A percentile compares a stretch with the other conserved stretches of the same genome.
phyloP scores from a whole-genome alignment of 1,140 invertebrate species.

The Drosophila trapezifrons region DNA sequence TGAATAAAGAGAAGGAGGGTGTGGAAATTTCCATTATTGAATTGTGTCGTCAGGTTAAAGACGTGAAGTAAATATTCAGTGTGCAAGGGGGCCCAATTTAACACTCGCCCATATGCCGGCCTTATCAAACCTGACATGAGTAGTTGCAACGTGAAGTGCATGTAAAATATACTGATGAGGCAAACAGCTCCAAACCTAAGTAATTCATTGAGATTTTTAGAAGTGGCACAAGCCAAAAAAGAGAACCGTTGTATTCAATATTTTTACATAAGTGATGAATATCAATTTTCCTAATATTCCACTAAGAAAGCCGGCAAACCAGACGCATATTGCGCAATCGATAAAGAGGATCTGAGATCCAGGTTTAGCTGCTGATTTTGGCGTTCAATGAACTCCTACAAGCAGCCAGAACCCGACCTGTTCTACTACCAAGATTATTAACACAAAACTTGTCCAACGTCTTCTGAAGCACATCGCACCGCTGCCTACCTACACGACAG shows the following conservation, averaged over 20 bases:
- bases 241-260: background rate
- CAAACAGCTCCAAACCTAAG: background rate
- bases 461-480: slow-evolving; percentile 46
- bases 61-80: slow-evolving; percentile 39
- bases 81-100: background rate
- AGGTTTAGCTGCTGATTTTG: slow-evolving; percentile 15
- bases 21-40: slow-evolving; percentile 41
- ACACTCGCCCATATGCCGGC: background rate
- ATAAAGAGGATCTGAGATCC: slow-evolving; percentile 47
- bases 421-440: slow-evolving; percentile 10
- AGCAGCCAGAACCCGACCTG: slow-evolving; percentile 46
- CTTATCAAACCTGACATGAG: slow-evolving; percentile 9
- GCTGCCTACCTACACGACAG: too few relatives aligned
- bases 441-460: slow-evolving; percentile 64
- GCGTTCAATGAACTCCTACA: slow-evolving; percentile 69
- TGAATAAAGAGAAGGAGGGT: slow-evolving; percentile 32
- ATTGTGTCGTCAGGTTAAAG: slow-evolving; percentile 39
- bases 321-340: slow-evolving; percentile 14
- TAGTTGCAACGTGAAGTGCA: slow-evolving; percentile 50
- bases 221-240: background rate
- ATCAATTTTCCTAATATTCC: background rate
- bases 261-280: too few relatives aligned
- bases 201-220: background rate
- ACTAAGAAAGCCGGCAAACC: slow-evolving; percentile 19
- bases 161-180: background rate